Conservation (phyloP, 2,113 vertebrate genomes). For the Bufo bufo region DNA sequence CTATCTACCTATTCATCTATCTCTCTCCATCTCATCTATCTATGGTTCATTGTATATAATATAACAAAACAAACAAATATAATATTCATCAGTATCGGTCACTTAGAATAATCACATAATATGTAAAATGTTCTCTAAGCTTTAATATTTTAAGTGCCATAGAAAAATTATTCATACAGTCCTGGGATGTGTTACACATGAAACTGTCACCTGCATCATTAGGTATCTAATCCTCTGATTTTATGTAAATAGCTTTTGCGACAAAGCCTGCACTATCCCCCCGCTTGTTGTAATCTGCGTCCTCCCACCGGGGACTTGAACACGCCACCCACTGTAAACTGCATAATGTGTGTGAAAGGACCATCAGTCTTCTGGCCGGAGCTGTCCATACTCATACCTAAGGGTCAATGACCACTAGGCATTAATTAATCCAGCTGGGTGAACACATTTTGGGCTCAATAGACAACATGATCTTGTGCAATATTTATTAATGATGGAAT, state of each 20-base stretch:
- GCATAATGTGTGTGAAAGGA: constrained; percentile 61
- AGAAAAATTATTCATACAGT: neutral
- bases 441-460: constrained; percentile 69
- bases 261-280: constrained; percentile 21
- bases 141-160: constrained; percentile 3
- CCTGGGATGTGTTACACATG: neutral
- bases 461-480: constrained; percentile 66
- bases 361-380: constrained; percentile 71
- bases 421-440: constrained; percentile 76
- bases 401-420: constrained; percentile 74
- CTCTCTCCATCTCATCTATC: neutral
- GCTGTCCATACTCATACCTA: constrained; percentile 66
- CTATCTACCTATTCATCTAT: neutral
- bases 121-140: neutral
- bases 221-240: constrained; percentile 20
- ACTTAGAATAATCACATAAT: neutral
- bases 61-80: neutral
- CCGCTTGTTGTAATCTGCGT: constrained; percentile 22
- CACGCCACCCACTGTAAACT: constrained; percentile 60
- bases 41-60: neutral
- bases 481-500: constrained; percentile 62
- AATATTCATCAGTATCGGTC: neutral
- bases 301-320: constrained; percentile 57
- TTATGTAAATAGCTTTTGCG: constrained; percentile 41
- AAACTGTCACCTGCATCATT: constrained; percentile 18